These are phyloP conservation scores for Tringa solitaria DNA, from an alignment of 2,113 vertebrate species.

Conservation along the genomic window DNA sequence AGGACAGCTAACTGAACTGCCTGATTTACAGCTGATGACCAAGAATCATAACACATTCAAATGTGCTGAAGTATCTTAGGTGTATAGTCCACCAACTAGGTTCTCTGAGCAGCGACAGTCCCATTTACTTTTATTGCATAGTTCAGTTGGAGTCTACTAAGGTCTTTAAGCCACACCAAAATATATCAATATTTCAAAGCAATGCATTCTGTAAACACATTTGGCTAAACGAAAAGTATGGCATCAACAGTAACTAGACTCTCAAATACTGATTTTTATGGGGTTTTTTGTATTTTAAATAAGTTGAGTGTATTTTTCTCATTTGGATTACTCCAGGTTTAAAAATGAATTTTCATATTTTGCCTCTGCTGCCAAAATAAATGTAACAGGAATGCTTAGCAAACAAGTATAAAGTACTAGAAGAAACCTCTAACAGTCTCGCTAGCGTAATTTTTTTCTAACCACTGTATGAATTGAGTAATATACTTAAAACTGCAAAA, in stretches of 20 bases:
- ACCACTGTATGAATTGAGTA: not conserved
- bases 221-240: not conserved
- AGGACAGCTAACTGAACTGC: not conserved
- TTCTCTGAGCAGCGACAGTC: not conserved
- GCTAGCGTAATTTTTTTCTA: not conserved
- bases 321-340: not conserved
- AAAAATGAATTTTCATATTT: not conserved
- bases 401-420: not conserved
- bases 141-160: not conserved
- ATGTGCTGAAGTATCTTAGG: not conserved
- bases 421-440: not conserved
- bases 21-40: not conserved
- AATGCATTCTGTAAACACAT: not conserved
- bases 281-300: too few relatives aligned
- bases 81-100: not conserved
- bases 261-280: too few relatives aligned
- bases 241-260: not conserved
- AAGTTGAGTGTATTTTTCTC: too few relatives aligned
- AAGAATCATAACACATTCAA: not conserved
- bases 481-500: not conserved
- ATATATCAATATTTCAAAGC: not conserved
- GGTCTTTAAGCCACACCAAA: not conserved
- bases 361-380: not conserved
- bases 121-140: not conserved
- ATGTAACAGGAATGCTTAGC: not conserved